A percentile compares a stretch with the other conserved stretches of the same genome.
phyloP scores from a whole-genome alignment of 2,888 invertebrate genomes.

The Watsonalla binaria region DNA sequence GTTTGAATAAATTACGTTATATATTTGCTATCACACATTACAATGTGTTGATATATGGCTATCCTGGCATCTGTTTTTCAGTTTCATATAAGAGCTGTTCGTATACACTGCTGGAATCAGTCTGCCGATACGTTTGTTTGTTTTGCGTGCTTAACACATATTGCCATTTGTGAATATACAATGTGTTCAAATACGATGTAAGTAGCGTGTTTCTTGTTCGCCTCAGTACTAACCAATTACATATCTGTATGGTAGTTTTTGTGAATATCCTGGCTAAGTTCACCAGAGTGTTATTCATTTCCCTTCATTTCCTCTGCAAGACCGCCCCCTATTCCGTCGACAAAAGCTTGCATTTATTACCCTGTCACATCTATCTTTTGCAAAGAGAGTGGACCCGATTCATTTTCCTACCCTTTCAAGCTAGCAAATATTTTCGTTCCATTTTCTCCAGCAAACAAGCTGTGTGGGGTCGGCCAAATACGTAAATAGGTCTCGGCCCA shows the following conservation, averaged over 20 bases:
- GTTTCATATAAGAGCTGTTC: slow-evolving; percentile 33
- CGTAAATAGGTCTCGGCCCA: slow-evolving; percentile 49
- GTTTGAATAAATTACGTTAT: neutral
- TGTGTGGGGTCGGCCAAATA: slow-evolving; percentile 31
- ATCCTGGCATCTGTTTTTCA: slow-evolving; percentile 41
- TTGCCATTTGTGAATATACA: slow-evolving; percentile 19
- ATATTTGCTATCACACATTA: neutral
- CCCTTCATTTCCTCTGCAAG: neutral
- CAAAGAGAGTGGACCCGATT: slow-evolving; percentile 3
- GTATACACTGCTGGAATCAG: slow-evolving; percentile 31
- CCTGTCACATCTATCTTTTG: slow-evolving; percentile 7
- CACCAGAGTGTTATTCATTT: too few relatives aligned
- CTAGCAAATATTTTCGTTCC: slow-evolving; percentile 40
- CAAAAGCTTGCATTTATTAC: neutral
- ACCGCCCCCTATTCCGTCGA: slow-evolving; percentile 3
- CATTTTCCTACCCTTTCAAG: slow-evolving; percentile 16
- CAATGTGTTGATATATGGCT: slow-evolving; percentile 27
- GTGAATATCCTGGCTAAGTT: too few relatives aligned
- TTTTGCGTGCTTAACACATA: slow-evolving; percentile 29
- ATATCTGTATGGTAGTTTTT: neutral
- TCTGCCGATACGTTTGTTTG: slow-evolving; percentile 25
- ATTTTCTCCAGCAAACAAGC: slow-evolving; percentile 28
- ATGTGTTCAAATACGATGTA: slow-evolving; percentile 47
- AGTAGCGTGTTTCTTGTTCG: slow-evolving; percentile 21
- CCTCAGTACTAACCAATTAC: neutral